These are phyloP conservation scores for Pocillopora meandrina DNA, from an alignment of 92 coral and sea anemone species.

Conservation along the genomic window DNA sequence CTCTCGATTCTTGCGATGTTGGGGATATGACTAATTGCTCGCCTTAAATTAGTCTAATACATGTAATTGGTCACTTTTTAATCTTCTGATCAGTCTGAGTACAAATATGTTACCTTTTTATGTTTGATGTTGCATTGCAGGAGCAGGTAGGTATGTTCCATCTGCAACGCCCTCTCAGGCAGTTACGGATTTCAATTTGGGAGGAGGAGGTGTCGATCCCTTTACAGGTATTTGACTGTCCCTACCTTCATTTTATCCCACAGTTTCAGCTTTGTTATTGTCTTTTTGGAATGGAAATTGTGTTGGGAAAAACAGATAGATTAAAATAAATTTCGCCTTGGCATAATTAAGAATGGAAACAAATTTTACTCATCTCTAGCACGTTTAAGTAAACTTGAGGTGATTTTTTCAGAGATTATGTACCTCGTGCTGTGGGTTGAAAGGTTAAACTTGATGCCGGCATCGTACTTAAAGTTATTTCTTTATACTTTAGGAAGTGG, in stretches of 20 bases:
- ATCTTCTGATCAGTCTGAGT: too few species aligned
- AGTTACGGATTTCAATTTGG: constrained; percentile 27
- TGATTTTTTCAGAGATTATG: too few species aligned
- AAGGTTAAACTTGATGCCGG: too few species aligned
- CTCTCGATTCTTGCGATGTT: too few species aligned
- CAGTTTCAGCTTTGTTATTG: not conserved
- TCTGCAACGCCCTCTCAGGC: constrained; percentile 44
- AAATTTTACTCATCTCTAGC: too few species aligned
- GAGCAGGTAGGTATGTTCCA: constrained; percentile 34
- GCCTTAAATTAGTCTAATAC: too few species aligned
- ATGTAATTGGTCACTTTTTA: too few species aligned
- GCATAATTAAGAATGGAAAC: too few species aligned
- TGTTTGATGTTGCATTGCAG: constrained; percentile 2
- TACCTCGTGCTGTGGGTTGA: too few species aligned
- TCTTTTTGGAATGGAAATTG: not conserved
- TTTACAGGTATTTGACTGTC: constrained; percentile 67
- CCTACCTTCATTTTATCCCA: not conserved
- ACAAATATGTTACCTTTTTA: not conserved
- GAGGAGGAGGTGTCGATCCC: constrained; percentile 82
- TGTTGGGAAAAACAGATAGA: not conserved
- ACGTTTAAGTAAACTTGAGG: too few species aligned
- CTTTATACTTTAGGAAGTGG: constrained; percentile 55
- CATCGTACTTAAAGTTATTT: not conserved
- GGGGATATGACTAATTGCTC: too few species aligned
- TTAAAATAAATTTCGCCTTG: not conserved